Percentiles rank a stretch among this genome's conserved stretches.
Conservation (phyloP, 2,888 invertebrate genomes). For the Coelopa pilipes region DNA sequence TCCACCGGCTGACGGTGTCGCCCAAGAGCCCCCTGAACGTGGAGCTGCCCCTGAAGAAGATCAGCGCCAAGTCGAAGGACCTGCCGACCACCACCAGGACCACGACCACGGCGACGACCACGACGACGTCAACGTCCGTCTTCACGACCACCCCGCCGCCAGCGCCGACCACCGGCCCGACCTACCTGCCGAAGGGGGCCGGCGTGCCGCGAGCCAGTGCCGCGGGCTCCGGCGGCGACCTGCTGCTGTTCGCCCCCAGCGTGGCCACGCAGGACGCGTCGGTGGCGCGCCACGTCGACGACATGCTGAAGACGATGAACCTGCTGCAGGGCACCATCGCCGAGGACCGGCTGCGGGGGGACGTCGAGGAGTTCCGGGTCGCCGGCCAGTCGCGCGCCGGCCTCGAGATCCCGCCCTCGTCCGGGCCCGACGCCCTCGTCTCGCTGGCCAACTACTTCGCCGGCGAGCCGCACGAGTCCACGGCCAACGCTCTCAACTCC, state of each 20-base stretch:
- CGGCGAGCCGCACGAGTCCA: conserved; percentile 64
- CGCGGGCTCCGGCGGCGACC: conserved; percentile 52
- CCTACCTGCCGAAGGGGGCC: conserved; percentile 57
- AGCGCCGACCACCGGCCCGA: conserved; percentile 59
- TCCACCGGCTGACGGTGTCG: conserved; percentile 39
- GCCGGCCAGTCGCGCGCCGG: conserved; percentile 71
- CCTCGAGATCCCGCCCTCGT: conserved; percentile 77
- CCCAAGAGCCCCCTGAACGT: conserved; percentile 45
- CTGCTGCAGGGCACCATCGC: conserved; percentile 71
- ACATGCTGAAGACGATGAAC: conserved; percentile 76
- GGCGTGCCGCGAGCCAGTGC: conserved; percentile 11
- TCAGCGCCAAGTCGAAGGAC: not conserved
- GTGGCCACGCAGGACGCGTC: conserved; percentile 43
- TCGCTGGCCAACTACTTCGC: conserved; percentile 85
- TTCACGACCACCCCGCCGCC: conserved; percentile 48
- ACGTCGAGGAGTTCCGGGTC: conserved; percentile 62
- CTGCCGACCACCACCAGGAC: conserved; percentile 58
- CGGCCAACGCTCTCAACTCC: conserved; percentile 43
- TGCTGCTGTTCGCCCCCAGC: conserved; percentile 54
- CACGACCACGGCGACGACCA: conserved; percentile 41
- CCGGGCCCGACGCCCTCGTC: conserved; percentile 81
- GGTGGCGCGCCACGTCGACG: conserved; percentile 76
- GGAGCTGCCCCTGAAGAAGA: conserved; percentile 42
- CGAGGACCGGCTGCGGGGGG: conserved; percentile 33
- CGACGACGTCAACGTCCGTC: conserved; percentile 42